These are phyloP conservation scores for Suncus etruscus DNA, from an alignment of 2,113 vertebrate species.

Conservation along the genomic window DNA sequence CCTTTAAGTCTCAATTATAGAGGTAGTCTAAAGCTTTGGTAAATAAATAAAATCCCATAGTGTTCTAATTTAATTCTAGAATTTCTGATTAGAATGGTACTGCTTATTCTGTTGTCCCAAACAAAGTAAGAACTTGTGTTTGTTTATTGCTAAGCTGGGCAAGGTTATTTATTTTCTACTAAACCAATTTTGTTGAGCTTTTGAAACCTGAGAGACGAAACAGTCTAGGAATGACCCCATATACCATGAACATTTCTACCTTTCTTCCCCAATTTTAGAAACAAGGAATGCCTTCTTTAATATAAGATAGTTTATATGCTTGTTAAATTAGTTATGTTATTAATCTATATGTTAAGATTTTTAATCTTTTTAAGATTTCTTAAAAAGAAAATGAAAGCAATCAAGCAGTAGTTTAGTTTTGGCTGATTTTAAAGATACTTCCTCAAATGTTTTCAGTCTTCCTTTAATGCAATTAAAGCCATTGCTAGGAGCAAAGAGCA, in stretches of 20 bases:
- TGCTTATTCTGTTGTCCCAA: not conserved
- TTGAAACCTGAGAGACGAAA: not conserved
- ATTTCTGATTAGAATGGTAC: not conserved
- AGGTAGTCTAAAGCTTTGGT: not conserved
- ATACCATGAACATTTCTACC: not conserved
- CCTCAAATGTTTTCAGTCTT: slow-evolving; percentile 71
- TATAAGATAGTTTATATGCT: not conserved
- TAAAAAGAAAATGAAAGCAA: slow-evolving; percentile 55
- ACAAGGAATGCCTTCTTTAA: not conserved
- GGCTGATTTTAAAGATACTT: slow-evolving; percentile 79
- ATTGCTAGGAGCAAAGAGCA: slow-evolving; percentile 71
- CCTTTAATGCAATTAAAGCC: slow-evolving; percentile 78
- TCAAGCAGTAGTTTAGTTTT: slow-evolving; percentile 75
- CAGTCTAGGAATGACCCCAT: not conserved
- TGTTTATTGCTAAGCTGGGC: not conserved
- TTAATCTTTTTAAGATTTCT: slow-evolving; percentile 4
- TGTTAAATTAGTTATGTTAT: slow-evolving; percentile 53
- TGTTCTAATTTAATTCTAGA: not conserved
- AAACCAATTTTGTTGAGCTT: not conserved
- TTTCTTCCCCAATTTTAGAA: slow-evolving; percentile 15
- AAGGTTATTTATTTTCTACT: not conserved
- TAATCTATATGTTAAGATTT: too few relatives aligned
- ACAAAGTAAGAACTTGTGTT: not conserved
- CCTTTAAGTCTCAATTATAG: not conserved
- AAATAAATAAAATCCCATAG: not conserved